Evolutionary conservation across 2,888 invertebrate genomes (phyloP), one percentile per base, ranked within the genome.

Genomic region (Eupithecia pulchellata): DNA sequence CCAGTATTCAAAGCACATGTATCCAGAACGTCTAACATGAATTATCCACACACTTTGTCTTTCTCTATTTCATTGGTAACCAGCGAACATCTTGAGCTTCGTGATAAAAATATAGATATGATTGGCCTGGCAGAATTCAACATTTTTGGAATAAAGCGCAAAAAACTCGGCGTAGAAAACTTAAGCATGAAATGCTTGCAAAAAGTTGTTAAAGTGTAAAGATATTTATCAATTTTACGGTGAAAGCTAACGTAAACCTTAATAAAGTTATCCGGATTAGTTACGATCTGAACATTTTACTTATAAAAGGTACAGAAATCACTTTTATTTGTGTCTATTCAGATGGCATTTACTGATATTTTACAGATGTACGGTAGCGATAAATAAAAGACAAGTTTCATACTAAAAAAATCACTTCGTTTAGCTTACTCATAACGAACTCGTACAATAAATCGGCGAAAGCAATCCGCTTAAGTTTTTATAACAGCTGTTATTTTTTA

Each of bases 401-500:
- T 20, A 20, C 20, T 5, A 11, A 42, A 63, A 39, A n/a, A 63
- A 29, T 34, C 61, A 34, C 34, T 61, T 58, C 32, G 17, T 32
- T 60, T 34, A 60, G 60, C 34, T 60, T 11, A 60, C 32, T 60
- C 61, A 61, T 61, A 61, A 70, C 20, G 34, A 57, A 58, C 25
- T 58, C 29, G 25, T 60, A 47, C 52, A 36, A 71, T 75, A 75
- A 72, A 73, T 72, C 62, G 69, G 70, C 66, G 65, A 73, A 69
- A 71, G 64, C 36, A 68, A 61, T 60, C 71, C 66, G 36, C 58
- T 68, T 69, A 74, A 75, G 75, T 73, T 74, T 77, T 77, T 73
- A 75, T 72, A 69, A 68, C 72, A 67, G 74, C 71, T 76, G 58
- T 75, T 74, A 76, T 73, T 68, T 71, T 71, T 71, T 66, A 75